Conservation (phyloP, 2,797 vertebrate species). For the Rhabdophis nuchalis region DNA sequence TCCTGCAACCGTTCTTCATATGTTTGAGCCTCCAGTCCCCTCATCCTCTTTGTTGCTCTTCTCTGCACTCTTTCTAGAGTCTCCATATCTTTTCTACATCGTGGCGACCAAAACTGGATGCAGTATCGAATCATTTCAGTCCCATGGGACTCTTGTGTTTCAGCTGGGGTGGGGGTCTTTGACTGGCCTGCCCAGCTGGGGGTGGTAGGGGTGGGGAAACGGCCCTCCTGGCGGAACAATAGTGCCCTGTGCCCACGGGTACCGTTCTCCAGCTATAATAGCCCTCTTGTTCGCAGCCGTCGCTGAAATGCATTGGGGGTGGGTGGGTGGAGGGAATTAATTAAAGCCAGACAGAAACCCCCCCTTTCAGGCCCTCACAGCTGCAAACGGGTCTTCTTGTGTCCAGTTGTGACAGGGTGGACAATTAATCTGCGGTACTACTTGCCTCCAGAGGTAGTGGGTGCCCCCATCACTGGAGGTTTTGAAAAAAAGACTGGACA, state of each 20-base stretch:
- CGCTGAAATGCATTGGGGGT: neutral
- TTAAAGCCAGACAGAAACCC: neutral
- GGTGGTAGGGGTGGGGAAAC: neutral
- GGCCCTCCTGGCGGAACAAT: neutral
- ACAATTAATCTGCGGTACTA: too few relatives aligned
- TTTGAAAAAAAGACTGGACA: too few relatives aligned
- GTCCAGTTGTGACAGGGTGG: too few relatives aligned
- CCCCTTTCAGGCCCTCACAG: accelerated
- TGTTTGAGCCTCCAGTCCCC: too few relatives aligned
- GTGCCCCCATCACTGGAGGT: too few relatives aligned
- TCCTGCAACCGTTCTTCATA: too few relatives aligned
- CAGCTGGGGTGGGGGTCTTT: neutral
- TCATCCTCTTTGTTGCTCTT: too few relatives aligned
- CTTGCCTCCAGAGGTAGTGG: too few relatives aligned
- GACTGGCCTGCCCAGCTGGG: neutral
- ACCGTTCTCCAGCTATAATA: neutral
- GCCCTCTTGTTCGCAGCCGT: neutral
- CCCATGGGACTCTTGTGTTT: too few relatives aligned
- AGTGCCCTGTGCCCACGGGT: neutral
- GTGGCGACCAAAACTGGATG: too few relatives aligned
- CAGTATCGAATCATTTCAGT: neutral
- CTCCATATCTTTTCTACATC: too few relatives aligned
- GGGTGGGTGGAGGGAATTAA: neutral
- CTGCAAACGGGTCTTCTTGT: neutral
- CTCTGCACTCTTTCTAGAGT: too few relatives aligned